These are phyloP conservation scores for Tetramorium simillimum DNA, from an alignment of 1,140 invertebrate genomes.

Conservation along the genomic window DNA sequence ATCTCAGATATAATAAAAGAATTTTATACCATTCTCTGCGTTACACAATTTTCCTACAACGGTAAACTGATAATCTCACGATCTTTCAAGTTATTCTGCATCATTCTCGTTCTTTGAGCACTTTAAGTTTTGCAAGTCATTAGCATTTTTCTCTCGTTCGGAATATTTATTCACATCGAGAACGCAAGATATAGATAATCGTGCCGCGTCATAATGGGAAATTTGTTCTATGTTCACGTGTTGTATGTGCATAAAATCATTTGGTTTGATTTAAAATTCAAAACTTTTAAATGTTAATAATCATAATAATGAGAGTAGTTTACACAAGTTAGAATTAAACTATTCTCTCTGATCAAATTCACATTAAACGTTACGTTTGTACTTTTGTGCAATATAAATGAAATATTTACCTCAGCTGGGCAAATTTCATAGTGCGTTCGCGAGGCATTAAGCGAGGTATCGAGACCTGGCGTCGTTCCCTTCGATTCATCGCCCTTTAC, in stretches of 20 bases:
- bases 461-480: background rate
- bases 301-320: background rate
- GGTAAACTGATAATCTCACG: background rate
- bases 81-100: background rate
- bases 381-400: background rate
- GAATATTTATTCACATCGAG: constrained; percentile 14
- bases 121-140: background rate
- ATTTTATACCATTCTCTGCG: constrained; percentile 5
- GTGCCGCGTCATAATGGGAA: background rate
- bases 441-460: background rate
- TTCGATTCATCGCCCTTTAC: constrained; percentile 3
- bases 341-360: background rate
- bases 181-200: background rate
- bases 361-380: background rate
- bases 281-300: background rate
- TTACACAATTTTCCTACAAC: constrained; percentile 11
- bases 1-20: constrained; percentile 5
- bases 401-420: background rate
- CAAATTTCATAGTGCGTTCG: background rate
- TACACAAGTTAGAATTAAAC: background rate
- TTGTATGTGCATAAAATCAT: background rate
- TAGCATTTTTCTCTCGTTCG: background rate
- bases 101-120: background rate
- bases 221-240: background rate
- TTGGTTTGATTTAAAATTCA: background rate